Base-by-base conservation (phyloP, 2,888 invertebrate species). In the Pyrocoelia pectoralis region DNA sequence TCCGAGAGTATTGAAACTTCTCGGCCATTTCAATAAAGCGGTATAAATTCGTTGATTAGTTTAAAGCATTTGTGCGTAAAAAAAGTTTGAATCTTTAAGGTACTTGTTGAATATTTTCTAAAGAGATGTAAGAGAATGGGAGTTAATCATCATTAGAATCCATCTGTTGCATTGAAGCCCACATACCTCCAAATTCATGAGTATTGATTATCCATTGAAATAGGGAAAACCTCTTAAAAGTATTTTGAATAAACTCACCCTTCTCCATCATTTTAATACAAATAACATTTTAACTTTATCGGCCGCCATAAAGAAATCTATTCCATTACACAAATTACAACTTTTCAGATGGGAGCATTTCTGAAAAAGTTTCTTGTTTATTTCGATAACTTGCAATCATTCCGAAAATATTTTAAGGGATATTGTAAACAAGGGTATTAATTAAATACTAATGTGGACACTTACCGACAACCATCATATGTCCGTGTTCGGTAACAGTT, bases 401-500 rank as follows among this genome's bases (percentile, higher is more conserved):
- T 33, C 8, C n/a, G 9, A n/a, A 3, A 3, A 33, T 33, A 6
- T 33, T 33, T 2, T n/a, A 33, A n/a, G n/a, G n/a, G n/a, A n/a
- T n/a, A n/a, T n/a, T n/a, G n/a, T n/a, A n/a, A n/a, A n/a, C n/a
- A 24, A 24, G 4, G 24, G 24, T 6, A 24, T 24, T 24, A 24
- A 28, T 13, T 50, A 50, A 4, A 6, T 33, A 33, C 2, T 33
- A 33, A 33, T 4, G 8, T 2, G 33, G 12, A 29, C 2, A 56
- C 64, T 60, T 17, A 89, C 89, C 88, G 63, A 89, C 89, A 74
- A 89, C 88, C 72, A 83, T 83, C 88, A 89, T 89, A 74, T 87
- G 86, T 69, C 86, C 86, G 74, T 86, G 86, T 74, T 88, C 88
- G 48, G 86, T 86, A 70, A 89, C 88, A 56, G 89, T 89, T 78